These are phyloP conservation scores for Darwinula stevensoni DNA, from an alignment of 2,888 invertebrate species.

Conservation along the genomic window DNA sequence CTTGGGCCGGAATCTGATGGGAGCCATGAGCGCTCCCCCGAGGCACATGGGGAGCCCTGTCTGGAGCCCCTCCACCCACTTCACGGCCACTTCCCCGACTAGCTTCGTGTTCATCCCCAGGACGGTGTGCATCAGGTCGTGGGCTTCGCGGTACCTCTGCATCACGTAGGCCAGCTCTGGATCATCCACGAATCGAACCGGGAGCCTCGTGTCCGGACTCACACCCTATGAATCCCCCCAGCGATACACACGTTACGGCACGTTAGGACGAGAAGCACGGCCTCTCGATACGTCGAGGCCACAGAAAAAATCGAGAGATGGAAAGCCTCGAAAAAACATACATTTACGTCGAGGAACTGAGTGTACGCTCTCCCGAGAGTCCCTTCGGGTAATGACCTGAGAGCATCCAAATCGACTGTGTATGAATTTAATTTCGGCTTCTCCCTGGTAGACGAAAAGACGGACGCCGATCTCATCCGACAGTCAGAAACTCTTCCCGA, in stretches of 20 bases:
- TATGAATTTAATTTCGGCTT: conserved; percentile 60
- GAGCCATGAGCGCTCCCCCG: conserved; percentile 71
- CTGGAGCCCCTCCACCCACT: conserved; percentile 94
- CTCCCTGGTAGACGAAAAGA: conserved; percentile 18
- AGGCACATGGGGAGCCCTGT: conserved; percentile 84
- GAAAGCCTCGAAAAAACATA: conserved; percentile 15
- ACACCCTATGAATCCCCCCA: conserved; percentile 32
- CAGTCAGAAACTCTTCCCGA: too few species aligned
- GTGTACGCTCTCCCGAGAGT: conserved; percentile 63
- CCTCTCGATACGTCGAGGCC: neutral
- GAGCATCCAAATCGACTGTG: conserved; percentile 39
- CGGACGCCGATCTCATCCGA: too few species aligned
- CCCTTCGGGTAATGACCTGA: conserved; percentile 38
- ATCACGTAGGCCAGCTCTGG: conserved; percentile 74
- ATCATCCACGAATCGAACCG: conserved; percentile 74
- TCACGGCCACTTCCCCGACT: conserved; percentile 72
- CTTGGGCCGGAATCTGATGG: conserved; percentile 54
- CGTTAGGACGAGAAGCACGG: neutral
- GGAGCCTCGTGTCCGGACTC: conserved; percentile 62
- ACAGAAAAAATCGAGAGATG: conserved; percentile 1
- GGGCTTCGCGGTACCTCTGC: conserved; percentile 87
- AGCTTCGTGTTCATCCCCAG: conserved; percentile 80
- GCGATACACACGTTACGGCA: too few species aligned
- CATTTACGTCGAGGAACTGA: conserved; percentile 48
- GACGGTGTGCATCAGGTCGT: conserved; percentile 74